Conservation (phyloP, 2,888 invertebrate species). For the Nomada goodeniana region DNA sequence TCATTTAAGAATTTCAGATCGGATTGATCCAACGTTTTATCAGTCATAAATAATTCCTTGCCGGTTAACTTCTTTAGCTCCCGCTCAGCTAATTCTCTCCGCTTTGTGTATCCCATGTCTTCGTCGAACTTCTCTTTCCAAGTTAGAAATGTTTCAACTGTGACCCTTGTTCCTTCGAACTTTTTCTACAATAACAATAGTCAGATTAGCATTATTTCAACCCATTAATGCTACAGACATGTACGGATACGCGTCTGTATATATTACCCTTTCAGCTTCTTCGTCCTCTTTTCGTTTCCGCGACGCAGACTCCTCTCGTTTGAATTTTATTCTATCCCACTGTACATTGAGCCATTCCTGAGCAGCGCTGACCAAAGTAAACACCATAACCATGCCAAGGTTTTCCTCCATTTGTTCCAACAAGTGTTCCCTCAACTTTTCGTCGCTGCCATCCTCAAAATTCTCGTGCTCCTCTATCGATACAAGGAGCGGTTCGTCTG, state of each 20-base stretch:
- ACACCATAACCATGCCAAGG: constrained; percentile 98
- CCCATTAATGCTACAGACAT: not conserved
- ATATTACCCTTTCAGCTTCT: constrained; percentile 92
- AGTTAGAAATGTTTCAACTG: constrained; percentile 96
- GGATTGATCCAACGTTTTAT: constrained; percentile 97
- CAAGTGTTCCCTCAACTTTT: constrained; percentile 88
- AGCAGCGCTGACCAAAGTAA: constrained; percentile 96
- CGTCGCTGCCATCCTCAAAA: constrained; percentile 89
- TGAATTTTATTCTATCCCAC: constrained; percentile 91
- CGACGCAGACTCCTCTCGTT: constrained; percentile 89
- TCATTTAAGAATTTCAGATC: constrained; percentile 98
- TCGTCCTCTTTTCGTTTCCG: constrained; percentile 90
- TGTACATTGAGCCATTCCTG: constrained; percentile 96
- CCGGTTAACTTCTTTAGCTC: constrained; percentile 95
- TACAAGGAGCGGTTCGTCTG: constrained; percentile 93
- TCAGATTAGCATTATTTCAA: not conserved
- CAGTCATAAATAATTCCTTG: constrained; percentile 95
- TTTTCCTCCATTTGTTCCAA: constrained; percentile 92
- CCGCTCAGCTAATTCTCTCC: constrained; percentile 89
- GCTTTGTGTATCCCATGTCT: constrained; percentile 92
- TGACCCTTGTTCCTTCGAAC: constrained; percentile 97
- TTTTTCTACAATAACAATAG: constrained; percentile 88
- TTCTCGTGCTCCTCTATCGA: constrained; percentile 92
- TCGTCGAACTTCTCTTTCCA: constrained; percentile 98
- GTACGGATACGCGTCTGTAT: not conserved